phyloP scores from a whole-genome alignment of 2,888 invertebrate genomes.

The Allacma fusca region DNA sequence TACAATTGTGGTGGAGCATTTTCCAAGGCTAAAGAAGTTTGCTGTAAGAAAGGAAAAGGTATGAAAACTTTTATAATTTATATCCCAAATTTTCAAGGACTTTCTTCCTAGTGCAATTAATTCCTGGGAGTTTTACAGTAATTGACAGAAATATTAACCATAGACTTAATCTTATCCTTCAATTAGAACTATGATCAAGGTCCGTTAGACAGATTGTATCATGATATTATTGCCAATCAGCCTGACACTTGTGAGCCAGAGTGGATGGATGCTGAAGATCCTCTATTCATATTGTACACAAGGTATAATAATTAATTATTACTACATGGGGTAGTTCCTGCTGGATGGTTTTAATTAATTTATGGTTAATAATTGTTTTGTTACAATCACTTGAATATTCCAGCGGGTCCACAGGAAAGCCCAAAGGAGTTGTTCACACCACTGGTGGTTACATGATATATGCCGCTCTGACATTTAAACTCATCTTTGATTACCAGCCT shows the following conservation, averaged over 20 bases:
- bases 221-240: conserved; percentile 83
- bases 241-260: conserved; percentile 87
- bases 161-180: too few species aligned
- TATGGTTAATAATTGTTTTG: conserved; percentile 1
- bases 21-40: too few species aligned
- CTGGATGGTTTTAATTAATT: too few species aligned
- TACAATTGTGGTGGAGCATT: too few species aligned
- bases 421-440: conserved; percentile 96
- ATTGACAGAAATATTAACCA: too few species aligned
- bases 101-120: too few species aligned
- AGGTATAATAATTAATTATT: conserved; percentile 72
- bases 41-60: too few species aligned
- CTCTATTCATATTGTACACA: conserved; percentile 96
- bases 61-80: too few species aligned
- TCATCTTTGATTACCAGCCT: conserved; percentile 87
- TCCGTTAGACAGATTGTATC: conserved; percentile 90
- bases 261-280: conserved; percentile 96
- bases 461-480: conserved; percentile 87
- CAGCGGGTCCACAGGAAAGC: conserved; percentile 94
- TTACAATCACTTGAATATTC: neutral
- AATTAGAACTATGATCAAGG: conserved; percentile 75
- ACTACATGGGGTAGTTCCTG: too few species aligned
- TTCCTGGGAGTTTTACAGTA: too few species aligned
- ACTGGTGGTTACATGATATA: conserved; percentile 93
- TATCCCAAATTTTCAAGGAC: too few species aligned